Evolutionary conservation across 2,888 invertebrate genomes (phyloP).

Genomic region (Trilocha varians): DNA sequence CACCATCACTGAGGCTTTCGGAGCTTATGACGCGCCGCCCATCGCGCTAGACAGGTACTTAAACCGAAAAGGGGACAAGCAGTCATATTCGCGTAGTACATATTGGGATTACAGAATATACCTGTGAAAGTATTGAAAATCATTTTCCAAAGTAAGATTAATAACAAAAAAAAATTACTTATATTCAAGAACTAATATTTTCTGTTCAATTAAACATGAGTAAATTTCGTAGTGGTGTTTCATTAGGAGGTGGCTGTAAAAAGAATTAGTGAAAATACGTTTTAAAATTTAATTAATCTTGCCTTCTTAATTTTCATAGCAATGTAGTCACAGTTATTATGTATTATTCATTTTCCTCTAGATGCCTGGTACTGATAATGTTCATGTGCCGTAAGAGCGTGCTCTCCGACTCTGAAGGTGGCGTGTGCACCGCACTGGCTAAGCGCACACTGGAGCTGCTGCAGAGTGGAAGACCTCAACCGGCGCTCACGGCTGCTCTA

Average conservation of each 20-base stretch:
- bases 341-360: constrained; percentile 26
- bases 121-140: no score
- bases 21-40: constrained; percentile 82
- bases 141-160: no score
- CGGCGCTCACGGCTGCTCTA: constrained; percentile 57
- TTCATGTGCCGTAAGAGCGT: constrained; percentile 89
- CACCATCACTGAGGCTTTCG: constrained; percentile 84
- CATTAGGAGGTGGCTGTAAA: no score
- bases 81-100: no score
- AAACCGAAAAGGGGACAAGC: no score
- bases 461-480: constrained; percentile 68
- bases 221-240: no score
- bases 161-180: no score
- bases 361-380: constrained; percentile 88
- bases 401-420: constrained; percentile 65
- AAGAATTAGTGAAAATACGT: no score
- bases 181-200: no score
- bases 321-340: not conserved
- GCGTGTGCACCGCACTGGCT: constrained; percentile 72
- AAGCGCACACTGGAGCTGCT: constrained; percentile 59
- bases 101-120: no score
- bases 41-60: constrained; percentile 88
- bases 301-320: not conserved
- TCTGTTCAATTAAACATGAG: no score
- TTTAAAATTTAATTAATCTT: no score